Conservation (phyloP, 1,140 invertebrate genomes). For the Magallana angulata region DNA sequence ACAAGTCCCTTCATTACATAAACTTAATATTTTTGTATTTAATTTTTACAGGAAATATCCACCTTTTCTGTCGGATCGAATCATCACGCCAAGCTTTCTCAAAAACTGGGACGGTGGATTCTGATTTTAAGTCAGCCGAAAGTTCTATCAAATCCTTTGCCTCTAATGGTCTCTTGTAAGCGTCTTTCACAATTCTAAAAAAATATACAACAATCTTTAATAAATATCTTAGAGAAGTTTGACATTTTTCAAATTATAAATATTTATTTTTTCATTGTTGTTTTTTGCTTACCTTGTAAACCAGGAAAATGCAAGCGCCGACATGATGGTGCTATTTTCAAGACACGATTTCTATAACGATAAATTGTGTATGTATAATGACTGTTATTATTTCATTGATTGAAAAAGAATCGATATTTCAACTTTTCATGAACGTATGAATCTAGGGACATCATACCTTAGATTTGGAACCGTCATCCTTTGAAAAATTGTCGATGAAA, state of each 20-base stretch:
- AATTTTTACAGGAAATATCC: neutral
- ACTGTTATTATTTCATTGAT: too few species aligned
- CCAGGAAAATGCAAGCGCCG: neutral
- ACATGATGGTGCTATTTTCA: neutral
- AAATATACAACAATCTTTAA: neutral
- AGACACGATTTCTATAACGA: neutral
- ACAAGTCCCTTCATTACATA: neutral
- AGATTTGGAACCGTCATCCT: neutral
- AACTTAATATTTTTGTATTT: neutral
- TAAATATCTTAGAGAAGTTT: too few species aligned
- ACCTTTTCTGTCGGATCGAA: neutral
- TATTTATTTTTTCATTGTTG: too few species aligned
- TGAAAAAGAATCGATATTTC: neutral
- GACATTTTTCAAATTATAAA: too few species aligned
- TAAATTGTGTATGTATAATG: neutral
- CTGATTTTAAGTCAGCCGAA: neutral
- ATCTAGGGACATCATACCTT: neutral
- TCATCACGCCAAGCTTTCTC: neutral
- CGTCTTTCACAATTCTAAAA: neutral
- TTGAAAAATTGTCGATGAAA: neutral
- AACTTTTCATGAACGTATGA: neutral
- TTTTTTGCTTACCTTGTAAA: slow-evolving; percentile 3
- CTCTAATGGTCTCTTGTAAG: neutral
- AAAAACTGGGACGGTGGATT: neutral
- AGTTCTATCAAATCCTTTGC: slow-evolving; percentile 1